Evolutionary conservation across 2,888 invertebrate genomes (phyloP).

Genomic region (Cosmorhoe ocellata): DNA sequence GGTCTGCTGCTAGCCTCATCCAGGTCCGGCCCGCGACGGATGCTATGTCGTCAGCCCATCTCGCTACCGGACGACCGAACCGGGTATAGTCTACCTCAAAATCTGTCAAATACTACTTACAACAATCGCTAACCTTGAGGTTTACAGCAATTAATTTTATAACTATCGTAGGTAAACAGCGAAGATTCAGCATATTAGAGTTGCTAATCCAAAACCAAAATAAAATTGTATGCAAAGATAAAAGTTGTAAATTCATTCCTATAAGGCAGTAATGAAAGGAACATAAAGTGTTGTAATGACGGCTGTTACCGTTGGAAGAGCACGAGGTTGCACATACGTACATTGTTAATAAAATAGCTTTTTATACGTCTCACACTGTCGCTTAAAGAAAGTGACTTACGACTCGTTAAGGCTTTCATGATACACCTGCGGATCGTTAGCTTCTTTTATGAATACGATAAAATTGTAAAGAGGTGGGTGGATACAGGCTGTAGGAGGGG

Average conservation of each 20-base stretch:
- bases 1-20: no score
- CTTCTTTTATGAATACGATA: constrained; percentile 30
- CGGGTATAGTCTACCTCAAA: no score
- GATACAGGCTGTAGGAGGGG: not conserved
- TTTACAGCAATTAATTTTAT: no score
- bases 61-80: no score
- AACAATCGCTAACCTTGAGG: no score
- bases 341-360: constrained; percentile 58
- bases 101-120: no score
- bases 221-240: constrained; percentile 18
- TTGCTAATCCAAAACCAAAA: no score
- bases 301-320: constrained; percentile 35
- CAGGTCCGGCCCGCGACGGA: no score
- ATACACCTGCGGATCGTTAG: constrained; percentile 41
- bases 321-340: constrained; percentile 37
- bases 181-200: no score
- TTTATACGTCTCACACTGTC: constrained; percentile 48
- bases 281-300: constrained; percentile 52
- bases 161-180: no score
- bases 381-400: constrained; percentile 54
- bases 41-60: no score
- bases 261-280: constrained; percentile 48
- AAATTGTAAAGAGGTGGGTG: constrained; percentile 18
- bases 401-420: constrained; percentile 55
- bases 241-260: constrained; percentile 26